These are phyloP conservation scores for Himalopsyche anomala DNA, from an alignment of 2,888 invertebrate genomes.

Conservation along the genomic window DNA sequence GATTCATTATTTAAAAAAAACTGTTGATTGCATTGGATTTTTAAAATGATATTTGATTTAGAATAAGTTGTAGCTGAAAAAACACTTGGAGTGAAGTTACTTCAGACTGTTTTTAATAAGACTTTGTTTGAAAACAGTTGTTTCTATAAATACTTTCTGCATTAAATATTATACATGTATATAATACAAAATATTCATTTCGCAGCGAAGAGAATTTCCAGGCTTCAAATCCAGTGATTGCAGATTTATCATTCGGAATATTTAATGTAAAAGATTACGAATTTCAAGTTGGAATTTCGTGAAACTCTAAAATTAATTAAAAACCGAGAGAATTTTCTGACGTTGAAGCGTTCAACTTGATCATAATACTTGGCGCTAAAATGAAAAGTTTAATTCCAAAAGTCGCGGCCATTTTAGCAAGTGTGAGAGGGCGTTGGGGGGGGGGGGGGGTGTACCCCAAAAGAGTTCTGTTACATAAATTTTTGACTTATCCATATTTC, in stretches of 20 bases:
- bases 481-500: constrained; percentile 14
- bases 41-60: too few relatives aligned
- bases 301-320: constrained; percentile 26
- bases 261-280: constrained; percentile 26
- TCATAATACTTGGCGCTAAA: constrained; percentile 22
- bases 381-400: constrained; percentile 16
- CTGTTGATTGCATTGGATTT: too few relatives aligned
- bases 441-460: too few relatives aligned
- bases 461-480: neutral
- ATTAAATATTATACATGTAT: too few relatives aligned
- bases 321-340: constrained; percentile 28
- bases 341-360: constrained; percentile 5
- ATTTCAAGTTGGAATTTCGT: constrained; percentile 11
- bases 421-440: neutral
- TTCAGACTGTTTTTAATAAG: too few relatives aligned
- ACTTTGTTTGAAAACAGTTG: too few relatives aligned
- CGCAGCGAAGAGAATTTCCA: too few relatives aligned
- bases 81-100: too few relatives aligned
- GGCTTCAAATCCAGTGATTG: neutral
- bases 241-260: constrained; percentile 19
- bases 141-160: too few relatives aligned
- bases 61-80: too few relatives aligned
- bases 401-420: constrained; percentile 2
- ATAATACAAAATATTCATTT: too few relatives aligned
- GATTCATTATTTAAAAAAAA: too few relatives aligned